Evolutionary conservation across 2,888 invertebrate genomes (phyloP), one percentile per base, ranked within the genome.

Genomic region (Phoronis australis): DNA sequence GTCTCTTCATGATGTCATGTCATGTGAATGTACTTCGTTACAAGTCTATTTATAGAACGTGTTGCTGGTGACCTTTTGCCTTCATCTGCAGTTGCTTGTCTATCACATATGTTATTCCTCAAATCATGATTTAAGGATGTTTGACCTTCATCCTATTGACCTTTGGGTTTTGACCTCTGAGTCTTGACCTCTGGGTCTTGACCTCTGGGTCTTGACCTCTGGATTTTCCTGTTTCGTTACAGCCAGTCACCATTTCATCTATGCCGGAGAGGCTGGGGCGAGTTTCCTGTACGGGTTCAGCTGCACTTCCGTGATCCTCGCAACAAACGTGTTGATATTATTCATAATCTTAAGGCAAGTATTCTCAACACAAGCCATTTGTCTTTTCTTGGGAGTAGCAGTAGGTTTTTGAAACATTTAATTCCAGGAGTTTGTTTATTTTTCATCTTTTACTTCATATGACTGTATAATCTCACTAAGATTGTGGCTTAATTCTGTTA

Each of bases 191-290:
- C 15, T 15, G 9, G 9, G 35, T 12, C 35, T 12, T 9, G 35
- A 35, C 35, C 9, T 35, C 15, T 35, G 9, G 35, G 9, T 35
- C 9, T 12, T 35, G 35, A 35, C 15, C 15, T 35, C 18, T 40
- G 18, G 40, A 21, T 52, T 46, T 46, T 20, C 39, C 45, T 47
- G 43, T 55, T 52, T 47, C 55, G 47, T 75, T 78, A 25, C 76
- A 87, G 87, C 50, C 80, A 83, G 31, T 82, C 87, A 0, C 93
- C 92, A 0, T 93, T 87, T 80, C 88, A 90, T 77, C 74, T 93
- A 49, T 84, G 87, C 0, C 81, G 90, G 35, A 83, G 89, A 51
- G 93, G 93, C 20, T 93, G 93, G 93, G 93, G 93, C 12, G 92
- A 93, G 79, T 93, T 93, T 78, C 88, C 89, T 0, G 82, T 91